These are phyloP conservation scores for Pachyramphus minor DNA, from an alignment of 2,113 vertebrate species.

Conservation along the genomic window DNA sequence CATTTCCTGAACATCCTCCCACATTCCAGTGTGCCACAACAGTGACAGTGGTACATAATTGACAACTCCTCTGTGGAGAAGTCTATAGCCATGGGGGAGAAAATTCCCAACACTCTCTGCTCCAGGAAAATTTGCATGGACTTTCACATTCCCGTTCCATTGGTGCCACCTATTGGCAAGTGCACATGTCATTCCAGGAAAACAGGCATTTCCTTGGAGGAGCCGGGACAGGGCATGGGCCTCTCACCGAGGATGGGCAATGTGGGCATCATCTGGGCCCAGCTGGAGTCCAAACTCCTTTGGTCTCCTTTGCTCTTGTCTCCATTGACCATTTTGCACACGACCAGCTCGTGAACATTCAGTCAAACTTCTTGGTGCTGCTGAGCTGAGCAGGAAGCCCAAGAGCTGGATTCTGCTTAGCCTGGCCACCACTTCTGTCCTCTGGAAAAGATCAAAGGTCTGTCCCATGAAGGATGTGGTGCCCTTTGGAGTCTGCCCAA, in stretches of 20 bases:
- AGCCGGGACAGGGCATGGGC: fast-evolving
- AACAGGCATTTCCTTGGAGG: neutral
- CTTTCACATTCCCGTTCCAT: conserved; percentile 10
- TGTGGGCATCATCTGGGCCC: fast-evolving
- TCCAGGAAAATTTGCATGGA: neutral
- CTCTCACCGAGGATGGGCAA: neutral
- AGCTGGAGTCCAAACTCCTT: fast-evolving
- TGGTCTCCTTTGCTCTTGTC: too few species aligned
- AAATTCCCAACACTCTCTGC: conserved; percentile 31
- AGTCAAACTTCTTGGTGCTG: neutral
- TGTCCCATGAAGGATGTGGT: neutral
- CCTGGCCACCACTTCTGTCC: neutral
- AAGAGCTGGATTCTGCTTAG: neutral
- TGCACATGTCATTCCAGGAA: neutral
- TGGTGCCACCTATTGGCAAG: conserved; percentile 61
- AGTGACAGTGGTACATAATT: neutral
- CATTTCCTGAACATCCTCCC: neutral
- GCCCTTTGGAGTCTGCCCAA: neutral
- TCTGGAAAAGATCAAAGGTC: neutral
- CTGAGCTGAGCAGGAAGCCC: neutral
- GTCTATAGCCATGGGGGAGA: neutral
- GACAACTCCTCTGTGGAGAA: neutral
- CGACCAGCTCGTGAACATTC: neutral
- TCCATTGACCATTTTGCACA: neutral
- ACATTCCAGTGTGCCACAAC: neutral